Evolutionary conservation across 2,797 vertebrate genomes (phyloP).

Genomic region (Leptatherina wallacei): DNA sequence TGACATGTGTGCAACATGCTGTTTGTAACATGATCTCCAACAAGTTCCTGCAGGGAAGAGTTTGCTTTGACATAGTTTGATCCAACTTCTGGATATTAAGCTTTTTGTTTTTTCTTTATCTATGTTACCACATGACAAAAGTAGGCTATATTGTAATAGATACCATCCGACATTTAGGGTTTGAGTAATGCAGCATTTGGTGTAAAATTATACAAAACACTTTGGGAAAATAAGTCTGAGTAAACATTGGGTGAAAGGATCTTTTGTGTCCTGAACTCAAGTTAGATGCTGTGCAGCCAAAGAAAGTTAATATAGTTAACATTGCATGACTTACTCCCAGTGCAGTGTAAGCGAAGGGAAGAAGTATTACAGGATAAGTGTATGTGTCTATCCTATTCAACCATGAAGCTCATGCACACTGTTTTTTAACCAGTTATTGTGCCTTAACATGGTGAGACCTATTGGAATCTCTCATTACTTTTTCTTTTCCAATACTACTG

Average conservation of each 20-base stretch:
- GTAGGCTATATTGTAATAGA: background rate
- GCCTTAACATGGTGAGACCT: conserved; percentile 34
- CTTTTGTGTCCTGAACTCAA: conserved; percentile 8
- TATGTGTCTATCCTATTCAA: background rate
- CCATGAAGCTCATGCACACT: conserved; percentile 8
- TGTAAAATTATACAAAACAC: background rate
- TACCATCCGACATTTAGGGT: background rate
- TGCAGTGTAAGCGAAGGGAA: background rate
- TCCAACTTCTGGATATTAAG: background rate
- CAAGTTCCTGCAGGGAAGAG: background rate
- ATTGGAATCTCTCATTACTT: conserved; percentile 35
- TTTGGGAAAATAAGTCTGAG: background rate
- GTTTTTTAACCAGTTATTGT: background rate
- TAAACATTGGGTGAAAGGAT: conserved; percentile 7
- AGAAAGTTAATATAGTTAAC: conserved; percentile 12
- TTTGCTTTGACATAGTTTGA: background rate
- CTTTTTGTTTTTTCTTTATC: too few relatives aligned
- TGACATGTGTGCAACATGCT: background rate
- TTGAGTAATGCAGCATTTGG: background rate
- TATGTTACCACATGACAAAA: background rate
- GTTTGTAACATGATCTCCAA: background rate
- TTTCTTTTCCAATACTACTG: conserved; percentile 42
- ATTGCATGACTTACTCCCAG: conserved; percentile 12
- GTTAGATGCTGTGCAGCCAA: conserved; percentile 16
- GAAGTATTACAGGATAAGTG: conserved; percentile 1